Base-by-base conservation (phyloP, 2,113 vertebrate genomes). In the Prunella fulvescens region DNA sequence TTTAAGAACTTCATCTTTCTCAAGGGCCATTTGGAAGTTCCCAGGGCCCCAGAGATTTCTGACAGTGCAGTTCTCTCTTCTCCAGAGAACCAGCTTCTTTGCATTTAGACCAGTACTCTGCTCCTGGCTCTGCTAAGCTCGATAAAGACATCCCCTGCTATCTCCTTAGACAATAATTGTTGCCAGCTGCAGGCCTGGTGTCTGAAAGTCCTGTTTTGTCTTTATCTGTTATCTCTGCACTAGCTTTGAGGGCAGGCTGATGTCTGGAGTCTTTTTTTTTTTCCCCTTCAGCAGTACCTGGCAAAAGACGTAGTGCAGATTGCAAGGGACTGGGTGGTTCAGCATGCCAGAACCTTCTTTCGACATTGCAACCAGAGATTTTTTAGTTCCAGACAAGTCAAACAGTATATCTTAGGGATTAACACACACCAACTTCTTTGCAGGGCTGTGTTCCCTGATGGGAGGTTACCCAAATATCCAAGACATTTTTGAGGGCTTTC, bases 191-290 rank as follows among this genome's bases (percentile, higher is more conserved):
- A 93, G 80, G 67, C 69, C 40, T 79, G 67, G 78, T 86, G 80
- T 94, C 95, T 96, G 80, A 91, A 95, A 95, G 72, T 71, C 69
- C 64, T 93, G 76, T 74, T 96, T 71, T 81, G 60, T 84, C 82
- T 93, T 95, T 95, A 83, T 97, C 94, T 88, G 80, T 92, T 96
- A 93, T 92, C 7, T 0, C 51, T 94, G 77, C 60, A 78, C 74
- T 45, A 84, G 86, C 65, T 95, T 91, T 91, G 77, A 94, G 80
- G 83, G 35, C 40, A 92, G 67, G 67, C 72, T 93, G 83, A 71
- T 89, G 83, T 93, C 94, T 95, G 86, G 56, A 84, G 60, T 7
- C 7, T 83, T 81, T 79, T 50, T 53, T 56, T 11, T 51, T 8
- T 60, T 39, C 3, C 14, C 14, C 45, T 82, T 77, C 33, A 48